phyloP scores from a whole-genome alignment of 2,797 vertebrate genomes.

The Pitangus sulphuratus region DNA sequence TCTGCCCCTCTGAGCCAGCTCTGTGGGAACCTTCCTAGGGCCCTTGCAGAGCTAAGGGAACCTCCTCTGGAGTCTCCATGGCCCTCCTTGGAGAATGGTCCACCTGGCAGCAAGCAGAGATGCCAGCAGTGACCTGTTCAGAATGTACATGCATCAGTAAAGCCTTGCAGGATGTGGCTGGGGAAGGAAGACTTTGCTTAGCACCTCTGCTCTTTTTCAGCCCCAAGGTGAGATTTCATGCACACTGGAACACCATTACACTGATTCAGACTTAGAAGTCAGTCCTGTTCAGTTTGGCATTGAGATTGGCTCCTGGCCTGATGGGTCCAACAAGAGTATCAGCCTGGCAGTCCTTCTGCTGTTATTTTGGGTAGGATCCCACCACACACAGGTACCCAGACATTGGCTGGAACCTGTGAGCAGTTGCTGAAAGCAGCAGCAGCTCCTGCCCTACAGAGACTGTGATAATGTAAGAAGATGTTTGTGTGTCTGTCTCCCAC shows the following conservation, averaged over 20 bases:
- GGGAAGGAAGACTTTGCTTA: not conserved
- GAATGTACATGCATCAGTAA: not conserved
- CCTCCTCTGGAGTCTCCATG: not conserved
- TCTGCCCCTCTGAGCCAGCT: not conserved
- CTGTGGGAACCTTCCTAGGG: not conserved
- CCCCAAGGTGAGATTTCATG: not conserved
- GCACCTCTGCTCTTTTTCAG: not conserved
- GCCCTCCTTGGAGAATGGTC: accelerated
- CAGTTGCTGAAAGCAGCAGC: not conserved
- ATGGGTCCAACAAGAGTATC: not conserved
- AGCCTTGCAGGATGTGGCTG: not conserved
- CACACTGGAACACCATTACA: not conserved
- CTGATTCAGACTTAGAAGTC: not conserved
- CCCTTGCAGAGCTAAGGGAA: not conserved
- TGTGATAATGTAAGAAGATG: no score
- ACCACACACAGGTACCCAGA: not conserved
- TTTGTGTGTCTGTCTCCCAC: not conserved
- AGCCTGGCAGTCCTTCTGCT: not conserved
- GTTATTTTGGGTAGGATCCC: not conserved
- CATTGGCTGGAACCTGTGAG: not conserved
- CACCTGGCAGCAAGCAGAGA: not conserved
- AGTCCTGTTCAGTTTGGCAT: not conserved
- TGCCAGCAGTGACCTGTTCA: not conserved
- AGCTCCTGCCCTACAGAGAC: not conserved
- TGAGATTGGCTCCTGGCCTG: not conserved